phyloP scores from a whole-genome alignment of 2,888 invertebrate species.

The Trichopria drosophilae region DNA sequence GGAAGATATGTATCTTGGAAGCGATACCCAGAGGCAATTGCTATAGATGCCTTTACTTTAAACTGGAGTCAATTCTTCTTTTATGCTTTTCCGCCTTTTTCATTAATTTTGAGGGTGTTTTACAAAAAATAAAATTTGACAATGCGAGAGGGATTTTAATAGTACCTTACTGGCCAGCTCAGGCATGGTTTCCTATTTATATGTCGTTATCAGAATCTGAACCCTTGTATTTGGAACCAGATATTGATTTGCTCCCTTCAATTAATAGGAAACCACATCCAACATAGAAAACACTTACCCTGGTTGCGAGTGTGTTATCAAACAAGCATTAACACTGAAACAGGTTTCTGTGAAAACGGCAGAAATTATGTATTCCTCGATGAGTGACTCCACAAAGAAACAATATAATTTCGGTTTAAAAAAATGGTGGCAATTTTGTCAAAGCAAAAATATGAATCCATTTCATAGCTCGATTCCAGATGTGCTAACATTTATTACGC shows the following conservation, averaged over 20 bases:
- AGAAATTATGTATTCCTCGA: constrained; percentile 5
- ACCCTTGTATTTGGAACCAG: too few relatives aligned
- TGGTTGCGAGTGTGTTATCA: neutral
- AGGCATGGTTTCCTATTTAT: constrained; percentile 32
- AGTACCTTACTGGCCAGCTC: constrained; percentile 32
- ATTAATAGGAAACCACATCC: constrained; percentile 4
- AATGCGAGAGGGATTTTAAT: constrained; percentile 26
- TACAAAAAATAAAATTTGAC: constrained; percentile 27
- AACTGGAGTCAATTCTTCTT: constrained; percentile 22
- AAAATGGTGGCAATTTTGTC: constrained; percentile 27
- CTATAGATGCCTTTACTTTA: constrained; percentile 34
- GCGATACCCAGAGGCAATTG: constrained; percentile 25
- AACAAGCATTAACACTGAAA: neutral
- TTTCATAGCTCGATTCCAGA: constrained; percentile 10
- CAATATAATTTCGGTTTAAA: constrained; percentile 9
- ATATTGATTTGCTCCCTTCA: too few relatives aligned
- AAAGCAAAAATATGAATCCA: constrained; percentile 9
- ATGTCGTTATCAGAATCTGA: constrained; percentile 9
- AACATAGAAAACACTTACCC: neutral
- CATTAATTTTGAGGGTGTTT: constrained; percentile 28
- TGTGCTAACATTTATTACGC: constrained; percentile 1
- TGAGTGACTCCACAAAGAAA: neutral
- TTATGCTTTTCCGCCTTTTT: constrained; percentile 36
- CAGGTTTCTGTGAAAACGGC: constrained; percentile 1
- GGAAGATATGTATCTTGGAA: constrained; percentile 31